These are phyloP conservation scores for Falco columbarius DNA, from an alignment of 2,797 vertebrate species.

Conservation along the genomic window DNA sequence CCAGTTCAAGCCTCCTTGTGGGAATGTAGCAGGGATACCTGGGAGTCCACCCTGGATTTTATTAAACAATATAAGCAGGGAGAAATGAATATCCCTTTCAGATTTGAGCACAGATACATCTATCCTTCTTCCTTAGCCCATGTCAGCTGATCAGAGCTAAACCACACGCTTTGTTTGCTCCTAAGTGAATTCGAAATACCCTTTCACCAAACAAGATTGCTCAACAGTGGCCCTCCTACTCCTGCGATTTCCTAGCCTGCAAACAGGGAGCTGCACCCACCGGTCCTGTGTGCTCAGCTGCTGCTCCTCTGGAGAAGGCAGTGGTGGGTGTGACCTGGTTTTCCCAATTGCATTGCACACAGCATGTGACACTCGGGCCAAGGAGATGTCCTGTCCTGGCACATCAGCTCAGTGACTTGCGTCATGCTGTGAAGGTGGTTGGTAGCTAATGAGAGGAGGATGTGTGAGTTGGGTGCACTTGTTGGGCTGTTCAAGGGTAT, in stretches of 20 bases:
- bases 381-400: not conserved
- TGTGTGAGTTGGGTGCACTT: accelerated
- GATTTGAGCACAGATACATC: not conserved
- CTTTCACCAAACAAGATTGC: not conserved
- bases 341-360: not conserved
- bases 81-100: not conserved
- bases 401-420: not conserved
- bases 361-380: not conserved
- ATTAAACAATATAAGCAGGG: not conserved
- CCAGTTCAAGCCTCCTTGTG: not conserved
- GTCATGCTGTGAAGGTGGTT: not conserved
- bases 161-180: not conserved
- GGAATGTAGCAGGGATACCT: not conserved
- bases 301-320: not conserved
- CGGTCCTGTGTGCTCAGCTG: not conserved
- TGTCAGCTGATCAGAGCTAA: not conserved
- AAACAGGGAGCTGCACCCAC: not conserved
- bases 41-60: not conserved
- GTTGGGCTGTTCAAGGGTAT: not conserved
- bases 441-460: not conserved
- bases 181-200: not conserved
- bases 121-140: not conserved
- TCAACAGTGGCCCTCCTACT: not conserved
- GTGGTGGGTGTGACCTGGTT: not conserved
- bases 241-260: not conserved